phyloP scores from a whole-genome alignment of 2,113 vertebrate species.

The Nibea albiflora region DNA sequence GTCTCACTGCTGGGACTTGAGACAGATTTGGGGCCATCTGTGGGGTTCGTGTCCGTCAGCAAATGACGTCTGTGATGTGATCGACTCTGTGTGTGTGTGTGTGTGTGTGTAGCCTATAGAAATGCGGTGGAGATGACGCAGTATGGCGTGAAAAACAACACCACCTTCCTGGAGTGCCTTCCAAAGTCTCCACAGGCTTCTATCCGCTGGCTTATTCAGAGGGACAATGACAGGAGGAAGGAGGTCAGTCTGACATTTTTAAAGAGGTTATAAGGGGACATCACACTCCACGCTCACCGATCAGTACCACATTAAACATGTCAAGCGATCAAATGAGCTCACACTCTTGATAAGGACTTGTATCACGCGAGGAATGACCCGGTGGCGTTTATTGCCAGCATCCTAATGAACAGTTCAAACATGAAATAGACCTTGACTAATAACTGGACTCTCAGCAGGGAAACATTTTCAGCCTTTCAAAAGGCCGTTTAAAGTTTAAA shows the following conservation, averaged over 20 bases:
- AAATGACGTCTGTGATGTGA: slow-evolving; percentile 53
- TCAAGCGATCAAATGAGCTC: slow-evolving; percentile 36
- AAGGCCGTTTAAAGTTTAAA: slow-evolving; percentile 37
- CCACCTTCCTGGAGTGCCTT: slow-evolving; percentile 95
- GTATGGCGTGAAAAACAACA: slow-evolving; percentile 97
- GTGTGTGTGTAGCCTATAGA: slow-evolving; percentile 88
- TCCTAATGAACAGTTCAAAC: slow-evolving; percentile 45
- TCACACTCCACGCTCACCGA: background rate
- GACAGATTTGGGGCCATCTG: slow-evolving; percentile 72
- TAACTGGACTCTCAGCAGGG: slow-evolving; percentile 27
- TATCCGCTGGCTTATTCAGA: slow-evolving; percentile 94
- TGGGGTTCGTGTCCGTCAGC: slow-evolving; percentile 58
- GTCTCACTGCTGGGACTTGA: slow-evolving; percentile 33
- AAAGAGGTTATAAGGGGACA: slow-evolving; percentile 15
- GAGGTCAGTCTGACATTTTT: slow-evolving; percentile 85
- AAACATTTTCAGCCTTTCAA: slow-evolving; percentile 36
- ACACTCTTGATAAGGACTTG: slow-evolving; percentile 19
- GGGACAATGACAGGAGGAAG: slow-evolving; percentile 97
- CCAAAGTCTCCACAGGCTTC: slow-evolving; percentile 96
- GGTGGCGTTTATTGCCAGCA: slow-evolving; percentile 11
- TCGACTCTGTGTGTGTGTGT: slow-evolving; percentile 42
- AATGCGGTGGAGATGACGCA: slow-evolving; percentile 95
- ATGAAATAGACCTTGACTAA: slow-evolving; percentile 34
- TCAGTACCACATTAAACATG: slow-evolving; percentile 6
- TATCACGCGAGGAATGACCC: slow-evolving; percentile 20